Evolutionary conservation across 2,113 vertebrate genomes (phyloP).

Genomic region (Plectropomus leopardus): DNA sequence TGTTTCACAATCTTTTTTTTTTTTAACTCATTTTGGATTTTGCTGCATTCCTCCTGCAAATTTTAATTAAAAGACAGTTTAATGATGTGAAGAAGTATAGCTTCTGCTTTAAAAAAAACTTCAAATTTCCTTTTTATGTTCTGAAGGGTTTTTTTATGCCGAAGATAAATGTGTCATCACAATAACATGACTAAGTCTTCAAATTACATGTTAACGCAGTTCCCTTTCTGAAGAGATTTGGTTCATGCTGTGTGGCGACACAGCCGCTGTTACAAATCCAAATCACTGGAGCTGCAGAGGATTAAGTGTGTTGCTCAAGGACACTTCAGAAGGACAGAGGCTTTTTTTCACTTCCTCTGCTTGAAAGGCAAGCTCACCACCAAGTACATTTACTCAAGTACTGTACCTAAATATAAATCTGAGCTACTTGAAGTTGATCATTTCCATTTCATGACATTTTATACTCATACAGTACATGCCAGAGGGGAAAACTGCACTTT

Average conservation of each 20-base stretch:
- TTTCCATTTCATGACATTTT: not conserved
- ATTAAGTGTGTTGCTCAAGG: slow-evolving; percentile 64
- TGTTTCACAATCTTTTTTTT: slow-evolving; percentile 46
- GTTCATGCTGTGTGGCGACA: slow-evolving; percentile 25
- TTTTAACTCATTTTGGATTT: slow-evolving; percentile 27
- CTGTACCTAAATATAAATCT: not conserved
- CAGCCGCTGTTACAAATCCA: slow-evolving; percentile 44
- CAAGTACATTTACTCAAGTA: slow-evolving; percentile 8
- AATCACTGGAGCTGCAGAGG: slow-evolving; percentile 45
- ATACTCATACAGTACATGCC: not conserved
- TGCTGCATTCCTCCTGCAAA: slow-evolving; percentile 16
- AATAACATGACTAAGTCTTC: slow-evolving; percentile 21
- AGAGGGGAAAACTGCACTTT: not conserved
- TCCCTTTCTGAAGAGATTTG: slow-evolving; percentile 38
- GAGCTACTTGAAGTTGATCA: not conserved
- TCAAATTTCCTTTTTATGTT: slow-evolving; percentile 14
- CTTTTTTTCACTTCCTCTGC: not conserved
- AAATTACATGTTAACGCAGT: slow-evolving; percentile 27
- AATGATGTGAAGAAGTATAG: slow-evolving; percentile 9
- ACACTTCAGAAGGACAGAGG: slow-evolving; percentile 47
- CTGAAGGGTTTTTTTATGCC: slow-evolving; percentile 26
- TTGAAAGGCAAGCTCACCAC: slow-evolving; percentile 10
- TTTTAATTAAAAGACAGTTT: slow-evolving; percentile 27
- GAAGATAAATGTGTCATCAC: slow-evolving; percentile 21
- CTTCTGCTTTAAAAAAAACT: not conserved